Base-by-base conservation (phyloP, 2,888 invertebrate species). In the Melolontha melolontha region DNA sequence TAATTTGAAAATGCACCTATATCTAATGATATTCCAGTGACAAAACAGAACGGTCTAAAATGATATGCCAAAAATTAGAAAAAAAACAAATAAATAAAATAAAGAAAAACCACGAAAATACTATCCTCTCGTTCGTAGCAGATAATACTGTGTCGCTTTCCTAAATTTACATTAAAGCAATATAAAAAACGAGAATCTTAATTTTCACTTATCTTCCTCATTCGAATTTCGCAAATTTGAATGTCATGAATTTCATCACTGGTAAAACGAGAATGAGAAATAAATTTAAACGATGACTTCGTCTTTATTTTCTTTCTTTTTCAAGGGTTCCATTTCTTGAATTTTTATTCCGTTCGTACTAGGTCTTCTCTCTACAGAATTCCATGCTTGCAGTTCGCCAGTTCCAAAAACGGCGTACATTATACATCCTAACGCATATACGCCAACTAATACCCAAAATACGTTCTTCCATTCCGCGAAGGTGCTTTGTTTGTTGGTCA, bases 401-500 rank as follows among this genome's bases (percentile, higher is more conserved):
- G 88, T 87, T 0, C 92, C 92, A 74, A 92, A 87, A 39, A 85
- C 64, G 10, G 89, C 82, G 83, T 89, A 93, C 41, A 86, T 82
- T 0, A 89, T 54, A 0, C 91, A 90, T 0, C 93, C 94, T 0
- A 86, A 78, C 0, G 88, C 82, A 80, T 95, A 95, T 0, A 91
- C 90, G 1, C 83, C 87, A 0, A 91, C 91, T 14, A 95, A 82
- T 55, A 94, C 91, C 87, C 91, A 91, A 82, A 95, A 95, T 0
- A 95, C 92, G 66, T 90, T 89, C 79, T 88, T 89, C 95, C 95
- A 95, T 77, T 90, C 90, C 17, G 86, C 87, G 75, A 90, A 91
- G 0, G 91, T 91, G 84, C 92, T 90, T 75, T 92, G 87, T 8
- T 90, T 83, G 70, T 90, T 88, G 0, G 93, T 94, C 17, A 95